A percentile compares a stretch with the other conserved stretches of the same genome.
These are phyloP conservation scores for Peromyscus attwateri DNA, from an alignment of 2,797 vertebrate genomes.

Conservation along the genomic window DNA sequence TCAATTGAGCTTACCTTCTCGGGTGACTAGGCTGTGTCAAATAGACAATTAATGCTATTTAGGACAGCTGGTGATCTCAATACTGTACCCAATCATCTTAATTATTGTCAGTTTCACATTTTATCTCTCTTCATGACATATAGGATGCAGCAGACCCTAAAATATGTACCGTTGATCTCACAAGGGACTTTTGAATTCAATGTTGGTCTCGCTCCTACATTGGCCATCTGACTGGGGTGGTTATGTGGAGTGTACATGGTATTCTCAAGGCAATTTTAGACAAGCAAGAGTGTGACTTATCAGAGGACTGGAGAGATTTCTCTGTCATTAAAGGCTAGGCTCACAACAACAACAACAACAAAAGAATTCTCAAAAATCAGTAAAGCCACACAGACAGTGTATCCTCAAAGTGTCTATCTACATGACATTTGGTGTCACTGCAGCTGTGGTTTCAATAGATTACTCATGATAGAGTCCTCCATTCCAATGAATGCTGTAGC, in stretches of 20 bases:
- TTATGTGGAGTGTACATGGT: neutral
- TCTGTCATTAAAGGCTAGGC: neutral
- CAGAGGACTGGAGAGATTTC: neutral
- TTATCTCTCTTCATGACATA: too few species aligned
- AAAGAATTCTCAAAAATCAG: neutral
- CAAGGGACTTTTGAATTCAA: neutral
- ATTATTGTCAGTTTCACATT: neutral
- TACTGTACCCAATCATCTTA: neutral
- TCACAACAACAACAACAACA: neutral
- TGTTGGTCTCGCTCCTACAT: neutral
- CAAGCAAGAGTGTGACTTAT: neutral
- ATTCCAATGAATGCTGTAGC: neutral
- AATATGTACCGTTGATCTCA: neutral
- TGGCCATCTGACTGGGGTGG: neutral
- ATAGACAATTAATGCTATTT: neutral
- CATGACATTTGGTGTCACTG: neutral
- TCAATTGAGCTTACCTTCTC: neutral
- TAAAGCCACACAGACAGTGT: neutral
- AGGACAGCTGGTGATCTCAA: neutral
- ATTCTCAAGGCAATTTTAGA: neutral
- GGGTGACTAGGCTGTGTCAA: neutral
- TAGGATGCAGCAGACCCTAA: neutral
- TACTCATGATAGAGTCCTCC: neutral
- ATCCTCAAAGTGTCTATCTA: neutral
- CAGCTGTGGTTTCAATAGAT: neutral